phyloP scores from a whole-genome alignment of 2,888 invertebrate genomes.

The Penaeus monodon region DNA sequence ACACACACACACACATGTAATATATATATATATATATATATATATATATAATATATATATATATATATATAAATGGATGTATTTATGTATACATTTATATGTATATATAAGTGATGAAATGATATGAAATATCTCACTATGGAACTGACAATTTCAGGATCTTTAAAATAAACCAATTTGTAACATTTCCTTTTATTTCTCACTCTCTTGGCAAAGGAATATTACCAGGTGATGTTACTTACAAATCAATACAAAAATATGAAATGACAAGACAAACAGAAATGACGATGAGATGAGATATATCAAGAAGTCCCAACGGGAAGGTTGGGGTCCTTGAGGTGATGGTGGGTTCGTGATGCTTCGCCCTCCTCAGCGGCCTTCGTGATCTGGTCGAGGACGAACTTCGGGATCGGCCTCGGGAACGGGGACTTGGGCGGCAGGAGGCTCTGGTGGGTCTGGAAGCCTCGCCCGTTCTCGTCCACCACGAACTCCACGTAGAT shows the following conservation, averaged over 20 bases:
- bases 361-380: slow-evolving; percentile 26
- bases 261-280: no score
- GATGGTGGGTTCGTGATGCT: background rate
- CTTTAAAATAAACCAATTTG: no score
- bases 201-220: no score
- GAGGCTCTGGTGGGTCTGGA: slow-evolving; percentile 40
- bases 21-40: no score
- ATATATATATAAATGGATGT: background rate
- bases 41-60: no score
- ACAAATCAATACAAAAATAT: no score
- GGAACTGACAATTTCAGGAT: no score
- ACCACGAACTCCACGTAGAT: slow-evolving; percentile 44
- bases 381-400: slow-evolving; percentile 49
- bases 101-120: background rate
- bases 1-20: no score
- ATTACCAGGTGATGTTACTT: no score
- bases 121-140: no score
- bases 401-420: slow-evolving; percentile 46
- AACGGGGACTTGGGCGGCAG: slow-evolving; percentile 35
- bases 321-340: background rate
- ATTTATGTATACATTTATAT: slow-evolving; percentile 3
- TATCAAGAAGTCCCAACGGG: background rate
- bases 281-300: no score
- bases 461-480: slow-evolving; percentile 39
- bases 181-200: no score